Percentiles rank a stretch among this genome's conserved stretches.
These are phyloP conservation scores for Nephrotoma flavescens DNA, from an alignment of 2,888 invertebrate species.

Conservation along the genomic window DNA sequence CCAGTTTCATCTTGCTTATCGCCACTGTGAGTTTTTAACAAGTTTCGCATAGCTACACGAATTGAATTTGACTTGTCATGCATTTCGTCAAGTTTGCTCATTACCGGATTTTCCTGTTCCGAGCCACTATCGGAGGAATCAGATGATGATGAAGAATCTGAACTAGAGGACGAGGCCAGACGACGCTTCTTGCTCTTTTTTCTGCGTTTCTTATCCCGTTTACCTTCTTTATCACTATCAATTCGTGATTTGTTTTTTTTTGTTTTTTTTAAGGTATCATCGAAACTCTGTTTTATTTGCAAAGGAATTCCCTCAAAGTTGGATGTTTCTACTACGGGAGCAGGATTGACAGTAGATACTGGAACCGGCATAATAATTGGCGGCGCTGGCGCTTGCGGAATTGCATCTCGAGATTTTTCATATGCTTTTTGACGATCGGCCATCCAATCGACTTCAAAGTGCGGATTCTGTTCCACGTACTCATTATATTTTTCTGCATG, in stretches of 20 bases:
- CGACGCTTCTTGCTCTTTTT: slow-evolving; percentile 34
- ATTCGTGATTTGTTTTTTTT: slow-evolving; percentile 18
- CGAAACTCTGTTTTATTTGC: slow-evolving; percentile 6
- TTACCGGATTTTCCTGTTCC: slow-evolving; percentile 6
- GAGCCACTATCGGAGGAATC: slow-evolving; percentile 18
- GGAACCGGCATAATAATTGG: slow-evolving; percentile 19
- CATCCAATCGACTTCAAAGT: slow-evolving; percentile 79
- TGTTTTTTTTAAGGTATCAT: slow-evolving; percentile 33
- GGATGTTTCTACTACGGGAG: slow-evolving; percentile 11
- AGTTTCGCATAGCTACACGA: slow-evolving; percentile 49
- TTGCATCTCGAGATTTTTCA: slow-evolving; percentile 26
- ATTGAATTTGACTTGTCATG: slow-evolving; percentile 43
- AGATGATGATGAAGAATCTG: slow-evolving; percentile 15
- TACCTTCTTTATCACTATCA: slow-evolving; percentile 18
- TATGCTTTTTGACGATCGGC: slow-evolving; percentile 62
- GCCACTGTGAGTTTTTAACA: slow-evolving; percentile 29
- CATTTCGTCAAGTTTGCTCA: slow-evolving; percentile 15
- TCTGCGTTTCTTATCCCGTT: slow-evolving; percentile 36
- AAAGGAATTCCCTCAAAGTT: slow-evolving; percentile 14
- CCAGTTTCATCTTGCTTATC: slow-evolving; percentile 22
- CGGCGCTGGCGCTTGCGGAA: slow-evolving; percentile 23
- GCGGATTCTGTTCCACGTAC: slow-evolving; percentile 69
- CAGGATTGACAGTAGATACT: slow-evolving; percentile 16
- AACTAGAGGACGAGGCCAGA: slow-evolving; percentile 17
- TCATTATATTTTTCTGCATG: slow-evolving; percentile 68